Evolutionary conservation across 1,140 invertebrate species (phyloP).

Genomic region (Pteromalus puparum): DNA sequence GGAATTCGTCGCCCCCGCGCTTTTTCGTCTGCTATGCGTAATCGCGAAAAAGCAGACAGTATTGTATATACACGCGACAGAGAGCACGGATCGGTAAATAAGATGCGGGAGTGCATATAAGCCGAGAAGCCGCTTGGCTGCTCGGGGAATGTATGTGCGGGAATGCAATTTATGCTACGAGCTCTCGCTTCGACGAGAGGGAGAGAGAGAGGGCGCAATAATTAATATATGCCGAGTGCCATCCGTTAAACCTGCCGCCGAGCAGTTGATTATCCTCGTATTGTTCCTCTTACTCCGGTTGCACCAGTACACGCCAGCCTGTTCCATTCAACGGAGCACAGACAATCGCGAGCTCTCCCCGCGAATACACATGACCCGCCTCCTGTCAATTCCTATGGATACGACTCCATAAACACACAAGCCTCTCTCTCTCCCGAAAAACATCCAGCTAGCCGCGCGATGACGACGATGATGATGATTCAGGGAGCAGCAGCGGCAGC

Average conservation of each 20-base stretch:
- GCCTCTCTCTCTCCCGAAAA: too few relatives aligned
- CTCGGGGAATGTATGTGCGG: constrained; percentile 10
- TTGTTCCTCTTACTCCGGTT: constrained; percentile 32
- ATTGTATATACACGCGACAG: too few relatives aligned
- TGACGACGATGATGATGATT: constrained; percentile 16
- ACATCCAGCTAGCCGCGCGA: too few relatives aligned
- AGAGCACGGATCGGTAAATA: too few relatives aligned
- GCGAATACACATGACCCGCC: too few relatives aligned
- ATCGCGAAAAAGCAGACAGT: too few relatives aligned
- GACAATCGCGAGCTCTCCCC: neutral
- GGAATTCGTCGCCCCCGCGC: neutral
- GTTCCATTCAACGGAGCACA: neutral
- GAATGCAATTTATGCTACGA: constrained; percentile 59
- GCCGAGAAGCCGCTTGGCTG: too few relatives aligned
- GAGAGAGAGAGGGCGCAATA: constrained; percentile 52
- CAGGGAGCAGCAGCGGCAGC: constrained; percentile 27
- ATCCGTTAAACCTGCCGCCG: constrained; percentile 59
- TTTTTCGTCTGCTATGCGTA: neutral
- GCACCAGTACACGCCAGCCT: too few relatives aligned
- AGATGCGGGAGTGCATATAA: too few relatives aligned
- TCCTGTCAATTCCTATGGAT: too few relatives aligned
- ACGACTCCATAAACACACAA: too few relatives aligned
- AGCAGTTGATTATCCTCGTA: constrained; percentile 64
- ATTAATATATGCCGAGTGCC: constrained; percentile 67
- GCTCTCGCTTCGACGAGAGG: constrained; percentile 56